Evolutionary conservation across 2,113 vertebrate species (phyloP).

Genomic region (Cyphomyrus plagiostoma): DNA sequence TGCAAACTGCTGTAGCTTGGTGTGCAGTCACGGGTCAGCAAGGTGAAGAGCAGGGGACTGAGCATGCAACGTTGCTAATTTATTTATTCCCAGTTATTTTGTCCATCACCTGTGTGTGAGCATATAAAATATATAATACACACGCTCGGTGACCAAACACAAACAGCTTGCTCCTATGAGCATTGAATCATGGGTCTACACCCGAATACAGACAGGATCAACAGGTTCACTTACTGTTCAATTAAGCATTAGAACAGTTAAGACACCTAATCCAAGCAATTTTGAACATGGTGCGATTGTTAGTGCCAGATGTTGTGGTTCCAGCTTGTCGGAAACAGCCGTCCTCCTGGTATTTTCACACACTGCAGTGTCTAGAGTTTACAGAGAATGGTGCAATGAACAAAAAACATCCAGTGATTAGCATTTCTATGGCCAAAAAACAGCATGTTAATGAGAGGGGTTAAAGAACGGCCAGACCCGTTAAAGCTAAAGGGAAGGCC

Average conservation of each 20-base stretch:
- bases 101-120: not conserved
- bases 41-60: too few relatives aligned
- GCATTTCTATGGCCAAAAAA: not conserved
- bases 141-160: not conserved
- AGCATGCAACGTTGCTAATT: not conserved
- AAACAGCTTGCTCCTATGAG: not conserved
- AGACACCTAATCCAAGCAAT: not conserved
- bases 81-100: not conserved
- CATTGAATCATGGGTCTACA: not conserved
- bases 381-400: not conserved
- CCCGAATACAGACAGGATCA: not conserved
- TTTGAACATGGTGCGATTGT: not conserved
- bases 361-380: not conserved
- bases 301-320: not conserved
- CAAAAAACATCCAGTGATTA: not conserved
- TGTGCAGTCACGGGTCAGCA: too few relatives aligned
- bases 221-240: not conserved
- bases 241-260: not conserved
- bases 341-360: not conserved
- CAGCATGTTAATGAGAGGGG: not conserved
- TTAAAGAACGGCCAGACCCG: not conserved
- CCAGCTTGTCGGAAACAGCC: not conserved
- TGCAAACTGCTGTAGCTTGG: too few relatives aligned
- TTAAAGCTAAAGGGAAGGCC: not conserved
- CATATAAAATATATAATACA: not conserved